Evolutionary conservation across 2,113 vertebrate species (phyloP).

Genomic region (Laticauda laticaudata): DNA sequence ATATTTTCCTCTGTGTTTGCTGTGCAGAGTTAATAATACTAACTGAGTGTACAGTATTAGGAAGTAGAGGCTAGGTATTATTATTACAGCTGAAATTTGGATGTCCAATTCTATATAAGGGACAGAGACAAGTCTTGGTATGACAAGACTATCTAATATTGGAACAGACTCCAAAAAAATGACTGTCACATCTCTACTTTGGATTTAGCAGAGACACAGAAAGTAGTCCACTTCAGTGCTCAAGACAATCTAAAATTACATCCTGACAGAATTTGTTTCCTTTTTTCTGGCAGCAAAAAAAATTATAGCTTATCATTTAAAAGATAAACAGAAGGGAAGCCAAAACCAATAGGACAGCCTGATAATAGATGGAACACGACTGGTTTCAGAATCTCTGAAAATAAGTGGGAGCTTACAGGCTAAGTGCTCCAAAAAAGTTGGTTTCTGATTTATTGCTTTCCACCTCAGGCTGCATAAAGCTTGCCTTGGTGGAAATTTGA

Average conservation of each 20-base stretch:
- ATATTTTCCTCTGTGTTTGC: background rate
- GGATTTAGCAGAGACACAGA: conserved; percentile 41
- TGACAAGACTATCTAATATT: background rate
- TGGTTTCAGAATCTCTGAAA: background rate
- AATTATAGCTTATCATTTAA: conserved; percentile 11
- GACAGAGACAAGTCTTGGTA: conserved; percentile 9
- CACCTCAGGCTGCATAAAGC: rapidly evolving
- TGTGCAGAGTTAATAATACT: background rate
- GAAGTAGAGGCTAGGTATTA: background rate
- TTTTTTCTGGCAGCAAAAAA: conserved; percentile 8
- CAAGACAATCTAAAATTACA: conserved; percentile 21
- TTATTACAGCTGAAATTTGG: background rate
- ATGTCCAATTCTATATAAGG: background rate
- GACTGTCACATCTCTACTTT: conserved; percentile 39
- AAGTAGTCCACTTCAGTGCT: conserved; percentile 13
- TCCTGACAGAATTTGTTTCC: conserved; percentile 35
- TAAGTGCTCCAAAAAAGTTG: background rate
- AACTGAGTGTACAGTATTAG: background rate
- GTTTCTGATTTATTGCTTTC: conserved; percentile 28
- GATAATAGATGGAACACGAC: conserved; percentile 1
- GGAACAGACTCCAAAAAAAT: conserved; percentile 26
- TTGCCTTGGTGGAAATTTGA: conserved; percentile 4
- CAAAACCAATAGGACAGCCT: conserved; percentile 28
- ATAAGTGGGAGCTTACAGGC: conserved; percentile 3
- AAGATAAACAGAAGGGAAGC: conserved; percentile 36